Evolutionary conservation across 2,888 invertebrate genomes (phyloP), one percentile per base, ranked within the genome.

Genomic region (Melangyna quadrimaculata): DNA sequence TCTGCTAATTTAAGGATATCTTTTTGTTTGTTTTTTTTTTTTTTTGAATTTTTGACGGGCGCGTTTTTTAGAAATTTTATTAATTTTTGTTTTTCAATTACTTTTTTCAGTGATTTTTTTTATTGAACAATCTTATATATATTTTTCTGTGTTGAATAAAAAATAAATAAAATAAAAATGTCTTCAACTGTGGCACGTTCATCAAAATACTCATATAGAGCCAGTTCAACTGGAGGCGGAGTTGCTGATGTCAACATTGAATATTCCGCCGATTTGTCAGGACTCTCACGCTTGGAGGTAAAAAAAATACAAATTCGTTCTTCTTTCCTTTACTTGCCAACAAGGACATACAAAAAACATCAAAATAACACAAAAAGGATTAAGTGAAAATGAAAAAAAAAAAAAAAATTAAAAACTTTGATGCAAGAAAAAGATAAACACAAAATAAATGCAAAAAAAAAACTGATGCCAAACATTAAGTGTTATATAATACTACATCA

Each of bases 261-360:
- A 94, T 98, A 98, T 94, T 96, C 96, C 94, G 95, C 97, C 94
- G 98, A 98, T 94, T 94, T 98, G 93, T 97, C 96, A 94, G 96
- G 97, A 93, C 95, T 98, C 93, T 96, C 97, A 94, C 96, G 98
- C 93, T 96, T 98, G 94, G 98, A 98, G 97, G 98, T 98, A 65
- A 96, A 94, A 96, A 94, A 94, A 91, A 91, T 17, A 96, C 94
- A 94, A 91, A 91, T 17, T 22, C 27, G 48, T 78, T 74, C 83
- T 72, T 37, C 40, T 14, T 24, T 43, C 35, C 5, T 17, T 37
- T n/a, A 8, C 14, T 37, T 24, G 7, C 27, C n/a, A 37, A 35
- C 27, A 24, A 63, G 59, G 61, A 17, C 55, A 73, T 45, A 17
- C 55, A 73, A 37, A 72, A 40, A 43, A 48, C 59, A 45, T 14